Conservation (phyloP, 2,888 invertebrate species). For the Tanytarsus gracilentus region DNA sequence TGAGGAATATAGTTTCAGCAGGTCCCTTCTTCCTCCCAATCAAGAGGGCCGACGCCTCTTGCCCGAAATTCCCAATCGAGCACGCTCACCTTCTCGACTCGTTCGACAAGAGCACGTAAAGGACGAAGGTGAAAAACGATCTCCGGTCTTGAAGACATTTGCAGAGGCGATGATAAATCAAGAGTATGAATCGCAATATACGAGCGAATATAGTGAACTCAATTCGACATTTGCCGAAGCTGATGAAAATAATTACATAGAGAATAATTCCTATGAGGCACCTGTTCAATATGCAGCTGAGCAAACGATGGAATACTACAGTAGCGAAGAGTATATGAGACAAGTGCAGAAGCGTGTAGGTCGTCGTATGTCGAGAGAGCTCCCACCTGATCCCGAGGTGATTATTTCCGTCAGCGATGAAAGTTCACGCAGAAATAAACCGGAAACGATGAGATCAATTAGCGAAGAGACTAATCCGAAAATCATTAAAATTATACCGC, state of each 20-base stretch:
- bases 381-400: slow-evolving; percentile 30
- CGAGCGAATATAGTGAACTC: slow-evolving; percentile 23
- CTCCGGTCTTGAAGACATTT: slow-evolving; percentile 36
- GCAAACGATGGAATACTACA: slow-evolving; percentile 29
- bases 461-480: slow-evolving; percentile 41
- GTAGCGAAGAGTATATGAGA: slow-evolving; percentile 32
- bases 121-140: slow-evolving; percentile 33
- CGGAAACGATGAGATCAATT: slow-evolving; percentile 41
- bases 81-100: slow-evolving; percentile 36
- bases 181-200: slow-evolving; percentile 22
- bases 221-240: slow-evolving; percentile 26
- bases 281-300: slow-evolving; percentile 4
- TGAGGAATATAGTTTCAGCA: slow-evolving; percentile 41
- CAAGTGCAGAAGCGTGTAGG: slow-evolving; percentile 31
- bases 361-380: slow-evolving; percentile 31
- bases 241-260: slow-evolving; percentile 22
- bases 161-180: slow-evolving; percentile 39
- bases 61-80: slow-evolving; percentile 38
- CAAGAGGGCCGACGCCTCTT: slow-evolving; percentile 38
- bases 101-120: slow-evolving; percentile 42
- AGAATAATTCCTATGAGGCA: slow-evolving; percentile 14
- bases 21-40: slow-evolving; percentile 31
- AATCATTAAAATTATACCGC: slow-evolving; percentile 38
- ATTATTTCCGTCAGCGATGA: slow-evolving; percentile 30
- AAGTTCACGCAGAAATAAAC: slow-evolving; percentile 35